Base-by-base conservation (phyloP, 2,888 invertebrate genomes). In the Cephus spinipes region DNA sequence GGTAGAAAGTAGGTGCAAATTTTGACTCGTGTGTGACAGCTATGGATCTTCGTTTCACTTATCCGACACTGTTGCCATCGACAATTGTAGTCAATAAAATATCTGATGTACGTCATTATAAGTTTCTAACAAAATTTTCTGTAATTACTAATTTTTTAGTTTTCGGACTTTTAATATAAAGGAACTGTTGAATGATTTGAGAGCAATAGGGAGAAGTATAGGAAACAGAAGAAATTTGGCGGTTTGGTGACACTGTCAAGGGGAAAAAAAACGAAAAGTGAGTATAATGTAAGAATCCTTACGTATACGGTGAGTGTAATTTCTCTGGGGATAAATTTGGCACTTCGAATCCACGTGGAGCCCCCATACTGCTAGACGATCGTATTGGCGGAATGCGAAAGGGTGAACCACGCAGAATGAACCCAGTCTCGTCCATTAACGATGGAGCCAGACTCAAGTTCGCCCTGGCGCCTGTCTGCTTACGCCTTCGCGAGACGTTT, bases 301-400 rank as follows among this genome's bases (percentile, higher is more conserved):
- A 55, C 23, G 15, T 55, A 23, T 55, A 55, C 9, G 23, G 23
- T 11, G 23, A 23, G 23, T 23, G 71, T 71, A 71, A 71, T 71
- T 71, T 33, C 35, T 12, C 74, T 11, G 11, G 35, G 74, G 15
- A 30, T 35, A 32, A 74, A 74, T 74, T 74, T 23, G 36, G 33
- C 11, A 31, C 33, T 30, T 32, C 35, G 4, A 34, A 31, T 74
- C 74, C 74, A 74, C 74, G 74, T 35, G 74, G 74, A 33, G 36
- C 23, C 11, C 74, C 74, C 74, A 36, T 9, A 55, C 55, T 33
- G 35, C 74, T n/a, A n/a, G 71, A 31, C 71, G 71, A 30, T 71
- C 71, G 55, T 78, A 79, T 80, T 77, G 81, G 73, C 71, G 79
- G 81, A 80, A 81, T 77, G 80, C 81, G 82, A 85, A 84, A 86